Base-by-base conservation (phyloP, 2,888 invertebrate species). In the Leucophenga maculata region DNA sequence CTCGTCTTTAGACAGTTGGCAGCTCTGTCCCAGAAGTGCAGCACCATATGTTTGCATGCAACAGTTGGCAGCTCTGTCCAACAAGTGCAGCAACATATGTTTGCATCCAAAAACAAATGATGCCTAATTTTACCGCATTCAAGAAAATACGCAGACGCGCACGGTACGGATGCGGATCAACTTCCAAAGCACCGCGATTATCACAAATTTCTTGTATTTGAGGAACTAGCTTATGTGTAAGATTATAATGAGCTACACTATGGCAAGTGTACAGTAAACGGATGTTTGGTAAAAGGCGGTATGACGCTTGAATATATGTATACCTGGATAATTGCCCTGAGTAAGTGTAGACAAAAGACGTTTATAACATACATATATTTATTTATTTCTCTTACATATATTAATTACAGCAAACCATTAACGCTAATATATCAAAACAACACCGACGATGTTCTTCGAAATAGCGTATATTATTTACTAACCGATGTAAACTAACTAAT, bases 231-330 rank as follows among this genome's bases (percentile, higher is more conserved):
- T 1, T 70, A 86, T 4, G 78, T 79, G 52, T 64, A 77, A 0
- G 77, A 82, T 62, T 86, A 77, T 20, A 72, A 71, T 1, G 54
- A 72, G 6, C 39, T 87, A 6, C 88, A 87, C 65, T 85, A 78
- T 72, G 87, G 87, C 13, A 83, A 83, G 54, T 86, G 87, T 68
- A 73, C 85, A 16, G 68, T 87, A n/a, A 83, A 86, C 69, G 87
- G 87, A n/a, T 82, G 66, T 39, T 72, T 78, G 11, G 22, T 71
- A 6, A 74, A 81, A 16, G 71, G 72, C 48, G 75, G 74, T 20
- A 18, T 73, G 60, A 70, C 65, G 8, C 55, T 87, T 59, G 84
- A 86, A 71, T 88, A n/a, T n/a, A 84, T 76, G 79, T 88, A n/a
- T 75, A 75, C 16, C 55, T 87, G 13, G 80, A 77, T 0, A n/a